Evolutionary conservation across 2,888 invertebrate species (phyloP), one percentile per base, ranked within the genome.

Genomic region (Callyntrura sp.): DNA sequence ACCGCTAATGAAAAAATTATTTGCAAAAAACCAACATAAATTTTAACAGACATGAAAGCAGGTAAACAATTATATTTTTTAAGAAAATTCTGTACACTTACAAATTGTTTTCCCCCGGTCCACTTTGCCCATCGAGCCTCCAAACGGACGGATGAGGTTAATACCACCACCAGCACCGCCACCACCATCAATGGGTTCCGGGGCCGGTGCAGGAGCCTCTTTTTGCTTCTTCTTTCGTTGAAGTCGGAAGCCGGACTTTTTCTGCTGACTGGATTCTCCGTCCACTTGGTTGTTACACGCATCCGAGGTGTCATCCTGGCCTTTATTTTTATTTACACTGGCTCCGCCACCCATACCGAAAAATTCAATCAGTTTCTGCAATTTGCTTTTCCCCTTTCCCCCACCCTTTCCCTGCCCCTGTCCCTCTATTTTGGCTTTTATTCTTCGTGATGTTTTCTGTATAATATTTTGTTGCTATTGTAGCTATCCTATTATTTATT

Each of bases 271-370:
- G 78, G 91, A 90, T 85, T 79, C 43, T 25, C 91, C 90, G 65
- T 90, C 91, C 70, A 88, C 88, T 81, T 90, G 90, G 84, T 65
- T 89, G 57, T 91, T 92, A 88, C 92, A 92, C 23, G 91, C 88
- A 91, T 92, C 92, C 57, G 91, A 88, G 73, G 90, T 84, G 81
- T 92, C 91, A 91, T 92, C 91, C 82, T 91, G 91, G 89, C 91
- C 91, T 90, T 92, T 92, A 90, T 87, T 92, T 88, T 93, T 93
- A 85, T 92, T 85, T 83, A 93, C 91, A 90, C 93, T 93, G 83
- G 92, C 93, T 88, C 93, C 93, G 87, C 93, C 93, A 90, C 93
- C 93, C 93, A 93, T 93, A 86, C 88, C 88, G 91, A 90, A 73
- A 11, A 48, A 81, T 79, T 79, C 89, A 85, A 89, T 89, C 84